Percentiles rank a stretch among this genome's conserved stretches.
Conservation (phyloP, 1,140 invertebrate species). For the Heliconius himera region DNA sequence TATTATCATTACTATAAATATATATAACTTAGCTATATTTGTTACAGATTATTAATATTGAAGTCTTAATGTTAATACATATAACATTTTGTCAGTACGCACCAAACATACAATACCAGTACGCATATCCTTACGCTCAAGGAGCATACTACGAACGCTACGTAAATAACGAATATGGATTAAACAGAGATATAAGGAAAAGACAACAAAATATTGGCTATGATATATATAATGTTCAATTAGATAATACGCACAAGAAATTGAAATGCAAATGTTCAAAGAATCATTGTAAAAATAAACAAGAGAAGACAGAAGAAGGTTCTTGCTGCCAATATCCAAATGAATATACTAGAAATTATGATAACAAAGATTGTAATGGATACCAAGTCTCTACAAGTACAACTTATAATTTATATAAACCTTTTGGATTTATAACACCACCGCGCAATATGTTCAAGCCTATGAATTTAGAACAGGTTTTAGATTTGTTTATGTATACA, state of each 20-base stretch:
- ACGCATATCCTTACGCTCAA: conserved; percentile 14
- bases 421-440: not conserved
- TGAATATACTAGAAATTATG: not conserved
- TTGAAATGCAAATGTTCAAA: conserved; percentile 14
- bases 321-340: not conserved
- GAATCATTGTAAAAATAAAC: not conserved
- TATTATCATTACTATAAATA: too few relatives aligned
- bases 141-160: conserved; percentile 20
- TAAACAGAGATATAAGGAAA: too few relatives aligned
- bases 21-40: not conserved
- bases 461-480: too few relatives aligned
- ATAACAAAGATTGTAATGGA: not conserved
- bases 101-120: conserved; percentile 10
- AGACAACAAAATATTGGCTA: too few relatives aligned
- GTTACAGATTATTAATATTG: conserved; percentile 24
- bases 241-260: too few relatives aligned
- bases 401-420: not conserved
- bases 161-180: too few relatives aligned
- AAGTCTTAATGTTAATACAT: conserved; percentile 29
- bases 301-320: not conserved
- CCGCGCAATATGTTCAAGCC: not conserved
- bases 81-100: conserved; percentile 17
- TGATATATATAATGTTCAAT: too few relatives aligned
- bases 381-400: not conserved
- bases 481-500: too few relatives aligned